Percentiles rank a stretch among this genome's conserved stretches.
Conservation (phyloP, 2,797 vertebrate species). For the Helicolenus hilgendorfi region DNA sequence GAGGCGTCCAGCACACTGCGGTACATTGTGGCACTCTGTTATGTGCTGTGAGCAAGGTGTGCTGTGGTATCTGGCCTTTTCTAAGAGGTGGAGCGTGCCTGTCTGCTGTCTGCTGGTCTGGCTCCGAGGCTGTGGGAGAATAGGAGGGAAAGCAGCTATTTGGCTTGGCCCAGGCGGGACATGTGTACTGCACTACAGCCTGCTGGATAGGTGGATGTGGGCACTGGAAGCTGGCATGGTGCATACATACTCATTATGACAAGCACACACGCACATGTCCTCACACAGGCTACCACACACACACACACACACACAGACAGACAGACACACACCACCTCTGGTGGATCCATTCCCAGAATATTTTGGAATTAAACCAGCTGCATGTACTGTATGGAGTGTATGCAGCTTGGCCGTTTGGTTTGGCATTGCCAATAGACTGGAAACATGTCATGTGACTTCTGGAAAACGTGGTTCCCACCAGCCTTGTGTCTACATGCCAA, state of each 20-base stretch:
- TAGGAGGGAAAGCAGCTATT: conserved; percentile 69
- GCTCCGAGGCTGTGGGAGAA: conserved; percentile 63
- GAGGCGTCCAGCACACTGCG: conserved; percentile 58
- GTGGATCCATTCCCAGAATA: conserved; percentile 84
- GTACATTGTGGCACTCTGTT: conserved; percentile 56
- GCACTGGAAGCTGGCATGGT: conserved; percentile 66
- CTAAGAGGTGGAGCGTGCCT: conserved; percentile 72
- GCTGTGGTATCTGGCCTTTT: conserved; percentile 70
- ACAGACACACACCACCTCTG: conserved; percentile 51
- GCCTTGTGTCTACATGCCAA: conserved; percentile 65
- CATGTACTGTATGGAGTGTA: conserved; percentile 84
- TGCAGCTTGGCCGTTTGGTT: conserved; percentile 84
- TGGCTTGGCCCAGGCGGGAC: conserved; percentile 66
- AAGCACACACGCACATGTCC: conserved; percentile 43
- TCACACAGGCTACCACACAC: conserved; percentile 46
- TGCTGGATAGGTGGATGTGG: conserved; percentile 78
- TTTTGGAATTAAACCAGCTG: conserved; percentile 88
- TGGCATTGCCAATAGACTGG: conserved; percentile 80
- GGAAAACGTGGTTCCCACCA: conserved; percentile 84
- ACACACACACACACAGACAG: conserved; percentile 12
- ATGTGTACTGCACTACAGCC: conserved; percentile 50
- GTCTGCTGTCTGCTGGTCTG: conserved; percentile 64
- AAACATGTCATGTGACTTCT: conserved; percentile 86
- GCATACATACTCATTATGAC: conserved; percentile 67
- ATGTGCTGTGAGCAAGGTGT: conserved; percentile 68